Evolutionary conservation across 2,888 invertebrate genomes (phyloP).

Genomic region (Nemurella pictetii): DNA sequence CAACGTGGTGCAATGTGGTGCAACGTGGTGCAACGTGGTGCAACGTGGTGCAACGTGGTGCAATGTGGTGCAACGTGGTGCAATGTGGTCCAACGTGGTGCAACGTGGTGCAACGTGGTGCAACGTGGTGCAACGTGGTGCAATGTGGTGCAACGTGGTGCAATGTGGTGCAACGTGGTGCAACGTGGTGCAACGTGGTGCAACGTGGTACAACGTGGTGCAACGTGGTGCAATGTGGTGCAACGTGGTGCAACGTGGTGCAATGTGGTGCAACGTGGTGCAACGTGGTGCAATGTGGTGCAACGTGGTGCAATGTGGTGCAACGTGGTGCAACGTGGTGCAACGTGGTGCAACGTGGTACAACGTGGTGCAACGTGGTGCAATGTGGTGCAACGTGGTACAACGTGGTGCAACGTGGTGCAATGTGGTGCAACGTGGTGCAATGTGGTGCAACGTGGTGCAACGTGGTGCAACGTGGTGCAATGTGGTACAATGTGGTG

Average conservation of each 20-base stretch:
- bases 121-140: constrained; percentile 5
- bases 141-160: constrained; percentile 13
- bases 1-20: neutral
- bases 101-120: constrained; percentile 21
- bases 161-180: constrained; percentile 13
- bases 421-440: no score
- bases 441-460: no score
- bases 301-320: neutral
- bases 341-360: no score
- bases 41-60: neutral
- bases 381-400: no score
- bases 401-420: no score
- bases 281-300: constrained; percentile 15
- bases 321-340: no score
- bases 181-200: constrained; percentile 1
- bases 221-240: constrained; percentile 5
- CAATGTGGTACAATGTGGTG: no score
- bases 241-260: neutral
- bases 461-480: no score
- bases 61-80: neutral
- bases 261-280: constrained; percentile 2
- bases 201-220: constrained; percentile 6
- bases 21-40: neutral
- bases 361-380: no score
- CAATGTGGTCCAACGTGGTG: constrained; percentile 5